Percentiles rank a stretch among this genome's conserved stretches.
Evolutionary conservation across 1,140 invertebrate species (phyloP).

Genomic region (Eueides isabella): DNA sequence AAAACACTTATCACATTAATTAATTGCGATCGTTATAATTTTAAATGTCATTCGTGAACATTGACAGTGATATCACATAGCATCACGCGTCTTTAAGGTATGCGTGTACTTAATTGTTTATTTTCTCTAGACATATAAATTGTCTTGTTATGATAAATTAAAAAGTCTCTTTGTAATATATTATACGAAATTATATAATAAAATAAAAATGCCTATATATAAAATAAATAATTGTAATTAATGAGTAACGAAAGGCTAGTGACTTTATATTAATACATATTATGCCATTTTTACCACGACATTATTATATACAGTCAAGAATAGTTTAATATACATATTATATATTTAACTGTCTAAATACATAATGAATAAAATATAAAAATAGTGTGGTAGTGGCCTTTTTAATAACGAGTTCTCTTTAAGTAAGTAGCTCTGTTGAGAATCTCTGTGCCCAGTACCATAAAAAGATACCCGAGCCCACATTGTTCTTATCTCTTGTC

Average conservation of each 20-base stretch:
- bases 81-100: slow-evolving; percentile 29
- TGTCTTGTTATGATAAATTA: not conserved
- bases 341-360: too few relatives aligned
- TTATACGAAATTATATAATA: slow-evolving; percentile 2
- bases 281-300: not conserved
- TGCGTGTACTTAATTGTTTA: slow-evolving; percentile 39
- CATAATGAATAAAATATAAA: slow-evolving; percentile 1
- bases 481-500: slow-evolving; percentile 13
- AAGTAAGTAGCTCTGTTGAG: not conserved
- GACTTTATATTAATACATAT: not conserved
- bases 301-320: not conserved
- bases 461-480: slow-evolving; percentile 14
- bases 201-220: not conserved
- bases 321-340: not conserved
- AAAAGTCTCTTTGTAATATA: not conserved
- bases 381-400: slow-evolving; percentile 7
- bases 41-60: slow-evolving; percentile 36
- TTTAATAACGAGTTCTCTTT: slow-evolving; percentile 9
- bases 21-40: slow-evolving; percentile 33
- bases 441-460: not conserved
- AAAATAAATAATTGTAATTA: not conserved
- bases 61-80: slow-evolving; percentile 27
- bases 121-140: slow-evolving; percentile 37
- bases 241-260: not conserved
- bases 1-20: slow-evolving; percentile 22